Evolutionary conservation across 1,140 invertebrate species (phyloP), one percentile per base, ranked within the genome.

Genomic region (Rhopalosiphum maidis): DNA sequence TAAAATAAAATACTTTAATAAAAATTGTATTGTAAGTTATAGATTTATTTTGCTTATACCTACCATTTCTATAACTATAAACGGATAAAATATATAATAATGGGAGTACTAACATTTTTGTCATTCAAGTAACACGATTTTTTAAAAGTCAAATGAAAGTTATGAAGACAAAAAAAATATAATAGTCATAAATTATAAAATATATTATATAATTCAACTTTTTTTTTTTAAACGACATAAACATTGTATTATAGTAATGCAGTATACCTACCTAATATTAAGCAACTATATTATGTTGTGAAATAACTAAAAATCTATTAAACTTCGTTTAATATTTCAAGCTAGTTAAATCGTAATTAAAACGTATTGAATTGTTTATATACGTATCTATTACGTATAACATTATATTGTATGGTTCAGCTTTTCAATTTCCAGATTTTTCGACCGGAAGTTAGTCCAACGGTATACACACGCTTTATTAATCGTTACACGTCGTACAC

Each of bases 401-500:
- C 30, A 83, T 83, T 83, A 37, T 43, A 41, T 54, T 23, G 35
- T 22, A 9, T 37, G 35, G 35, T 41, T 55, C 22, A 37, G 6
- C 21, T 55, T 54, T 46, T 54, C 48, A 25, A 54, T 89, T 54
- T 89, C 35, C 51, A 25, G 35, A 41, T 55, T 55, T 41, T 54
- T 55, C 37, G 23, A 89, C 88, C 51, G 88, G 88, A 89, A 89
- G 88, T 55, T 25, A 7, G 35, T 89, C 25, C 18, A 35, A 35
- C 87, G 18, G 48, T 54, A 37, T 23, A 35, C 15, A 25, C n/a
- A n/a, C 23, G 23, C 15, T 54, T 55, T 55, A 89, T 89, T 89
- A 55, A 55, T 89, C 88, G 51, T 89, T 89, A 55, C 88, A 41
- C 88, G 51, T 89, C 88, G 48, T 22, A 89, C 11, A 41, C 6